These are phyloP conservation scores for Alethe diademata DNA, from an alignment of 2,113 vertebrate species.

Conservation along the genomic window DNA sequence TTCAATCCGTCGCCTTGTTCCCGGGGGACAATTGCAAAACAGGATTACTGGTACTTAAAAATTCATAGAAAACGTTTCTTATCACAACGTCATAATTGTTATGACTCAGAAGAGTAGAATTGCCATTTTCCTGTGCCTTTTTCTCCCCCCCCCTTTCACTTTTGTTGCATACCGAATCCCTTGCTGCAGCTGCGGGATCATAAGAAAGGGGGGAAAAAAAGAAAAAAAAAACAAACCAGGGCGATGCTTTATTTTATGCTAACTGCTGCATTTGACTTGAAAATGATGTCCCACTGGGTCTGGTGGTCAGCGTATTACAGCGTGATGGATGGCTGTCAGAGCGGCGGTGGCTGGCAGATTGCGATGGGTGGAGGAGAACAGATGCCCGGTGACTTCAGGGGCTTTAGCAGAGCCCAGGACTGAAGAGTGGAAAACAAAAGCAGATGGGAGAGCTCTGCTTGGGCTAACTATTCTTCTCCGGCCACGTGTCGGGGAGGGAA, in stretches of 20 bases:
- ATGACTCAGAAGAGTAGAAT: conserved; percentile 78
- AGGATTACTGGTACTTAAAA: conserved; percentile 76
- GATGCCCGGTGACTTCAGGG: conserved; percentile 81
- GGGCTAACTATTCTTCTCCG: conserved; percentile 50
- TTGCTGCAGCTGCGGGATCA: conserved; percentile 75
- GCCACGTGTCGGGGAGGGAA: neutral
- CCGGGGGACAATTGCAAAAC: conserved; percentile 61
- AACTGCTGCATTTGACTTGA: conserved; percentile 82
- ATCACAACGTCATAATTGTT: conserved; percentile 77
- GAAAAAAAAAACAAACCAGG: neutral
- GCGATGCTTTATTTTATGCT: conserved; percentile 80
- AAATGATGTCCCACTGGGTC: conserved; percentile 80
- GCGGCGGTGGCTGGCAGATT: conserved; percentile 75
- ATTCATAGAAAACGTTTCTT: conserved; percentile 78
- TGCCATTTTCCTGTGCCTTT: conserved; percentile 75
- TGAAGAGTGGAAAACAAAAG: conserved; percentile 75
- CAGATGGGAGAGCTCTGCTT: conserved; percentile 71
- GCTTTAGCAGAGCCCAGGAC: conserved; percentile 70
- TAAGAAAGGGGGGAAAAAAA: neutral
- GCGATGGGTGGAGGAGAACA: conserved; percentile 81
- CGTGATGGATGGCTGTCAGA: conserved; percentile 91
- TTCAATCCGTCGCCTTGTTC: conserved; percentile 57
- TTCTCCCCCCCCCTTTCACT: conserved; percentile 40
- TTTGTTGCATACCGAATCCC: conserved; percentile 77
- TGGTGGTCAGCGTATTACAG: conserved; percentile 80